Evolutionary conservation across 2,888 invertebrate species (phyloP).

Genomic region (Sericinus montela): DNA sequence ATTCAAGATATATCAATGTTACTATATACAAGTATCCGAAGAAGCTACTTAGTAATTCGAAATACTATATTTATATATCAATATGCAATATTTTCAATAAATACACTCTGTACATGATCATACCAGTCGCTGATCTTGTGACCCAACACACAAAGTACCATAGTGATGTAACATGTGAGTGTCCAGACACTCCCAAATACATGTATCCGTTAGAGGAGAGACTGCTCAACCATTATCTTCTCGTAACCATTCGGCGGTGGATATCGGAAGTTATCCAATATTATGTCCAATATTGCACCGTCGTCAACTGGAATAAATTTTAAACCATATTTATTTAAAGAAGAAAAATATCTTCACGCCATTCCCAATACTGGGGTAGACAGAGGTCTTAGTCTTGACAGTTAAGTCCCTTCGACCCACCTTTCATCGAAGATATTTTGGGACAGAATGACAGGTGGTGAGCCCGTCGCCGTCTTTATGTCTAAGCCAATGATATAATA

Average conservation of each 20-base stretch:
- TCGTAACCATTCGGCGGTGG: conserved; percentile 93
- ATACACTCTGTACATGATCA: no score
- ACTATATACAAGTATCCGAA: no score
- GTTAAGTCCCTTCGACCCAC: no score
- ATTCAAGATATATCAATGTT: not conserved
- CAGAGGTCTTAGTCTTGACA: no score
- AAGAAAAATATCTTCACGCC: no score
- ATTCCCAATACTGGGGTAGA: no score
- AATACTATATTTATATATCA: not conserved
- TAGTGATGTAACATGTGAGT: conserved; percentile 18
- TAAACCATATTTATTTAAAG: no score
- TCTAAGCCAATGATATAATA: no score
- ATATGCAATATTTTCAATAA: not conserved
- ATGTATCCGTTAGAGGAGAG: conserved; percentile 86
- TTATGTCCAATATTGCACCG: conserved; percentile 97
- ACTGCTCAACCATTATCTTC: conserved; percentile 97
- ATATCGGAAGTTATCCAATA: conserved; percentile 93
- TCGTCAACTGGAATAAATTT: conserved; percentile 87
- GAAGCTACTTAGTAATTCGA: no score
- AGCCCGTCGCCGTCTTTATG: no score
- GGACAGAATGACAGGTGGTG: no score
- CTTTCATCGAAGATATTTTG: no score
- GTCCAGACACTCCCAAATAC: conserved; percentile 31
- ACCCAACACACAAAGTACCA: conserved; percentile 7
- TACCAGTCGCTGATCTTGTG: conserved; percentile 9